Base-by-base conservation (phyloP, 2,797 vertebrate species). In the Gadopsis marmoratus region DNA sequence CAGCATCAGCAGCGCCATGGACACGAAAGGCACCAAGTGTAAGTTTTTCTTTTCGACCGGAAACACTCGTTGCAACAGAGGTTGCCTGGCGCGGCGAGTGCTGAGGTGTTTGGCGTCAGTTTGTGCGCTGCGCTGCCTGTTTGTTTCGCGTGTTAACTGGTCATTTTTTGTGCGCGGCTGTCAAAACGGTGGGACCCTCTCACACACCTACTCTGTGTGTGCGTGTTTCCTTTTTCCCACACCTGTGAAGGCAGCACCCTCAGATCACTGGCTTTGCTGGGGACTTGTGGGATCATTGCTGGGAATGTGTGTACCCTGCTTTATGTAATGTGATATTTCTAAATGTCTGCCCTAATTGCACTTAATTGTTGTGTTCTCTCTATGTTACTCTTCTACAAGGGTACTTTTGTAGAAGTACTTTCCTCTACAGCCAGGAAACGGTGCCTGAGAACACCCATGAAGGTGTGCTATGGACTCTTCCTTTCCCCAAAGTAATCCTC, bases 11-110 rank as follows among this genome's bases (percentile, higher is more conserved):
- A 39, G 85, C 47, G 23, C 82, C 14, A 95, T 95, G 94, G 92
- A 94, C 79, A n/a, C 83, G 50, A 89, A 77, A 50, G 71, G 73
- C 79, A 65, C 55, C 41, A 91, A 88, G 89, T 90, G 95, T 96
- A 89, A 95, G 95, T 94, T 26, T 6, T 6, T 10, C 17, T 58
- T 71, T 47, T 35, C 5, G 47, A 12, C 4, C 14, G 37, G 13
- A 68, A 6, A 29, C 61, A 41, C 37, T 59, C 2, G 56, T 17
- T 61, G 62, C 45, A 68, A 7, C 29, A n/a, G 0, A 14, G 5
- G 5, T 3, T 39, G n/a, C 21, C 11, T n/a, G 21, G 1, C 6
- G 4, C 2, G 4, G 1, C 50, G 35, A 19, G 4, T 31, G 9
- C 4, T 35, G 9, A 2, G 17, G 10, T 12, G 68, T 37, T 50